Evolutionary conservation across 1,140 invertebrate species (phyloP).

Genomic region (Scaptomyza graminum): DNA sequence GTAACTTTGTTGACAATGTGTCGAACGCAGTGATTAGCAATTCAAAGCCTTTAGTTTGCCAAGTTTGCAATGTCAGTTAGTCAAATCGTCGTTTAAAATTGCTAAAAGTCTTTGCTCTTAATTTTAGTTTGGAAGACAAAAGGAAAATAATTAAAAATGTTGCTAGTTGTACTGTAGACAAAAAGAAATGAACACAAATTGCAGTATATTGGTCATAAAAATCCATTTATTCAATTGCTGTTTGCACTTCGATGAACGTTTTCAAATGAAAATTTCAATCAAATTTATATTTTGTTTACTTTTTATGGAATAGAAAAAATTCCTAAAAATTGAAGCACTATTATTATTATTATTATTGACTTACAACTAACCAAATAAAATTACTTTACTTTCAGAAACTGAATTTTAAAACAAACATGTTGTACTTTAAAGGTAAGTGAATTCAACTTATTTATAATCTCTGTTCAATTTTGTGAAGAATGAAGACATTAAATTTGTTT

Average conservation of each 20-base stretch:
- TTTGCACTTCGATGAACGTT: neutral
- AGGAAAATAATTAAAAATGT: neutral
- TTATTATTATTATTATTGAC: too few relatives aligned
- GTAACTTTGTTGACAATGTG: conserved; percentile 12
- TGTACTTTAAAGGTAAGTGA: conserved; percentile 19
- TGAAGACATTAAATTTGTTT: neutral
- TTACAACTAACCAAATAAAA: neutral
- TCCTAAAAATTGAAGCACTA: too few relatives aligned
- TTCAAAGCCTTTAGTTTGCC: conserved; percentile 20
- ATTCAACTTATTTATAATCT: too few relatives aligned
- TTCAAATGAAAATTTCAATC: neutral
- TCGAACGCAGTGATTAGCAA: conserved; percentile 33
- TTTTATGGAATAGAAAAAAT: neutral
- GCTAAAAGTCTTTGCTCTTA: neutral
- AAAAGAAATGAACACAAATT: neutral
- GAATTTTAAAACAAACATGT: conserved; percentile 1
- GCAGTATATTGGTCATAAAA: neutral
- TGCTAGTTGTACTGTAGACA: neutral
- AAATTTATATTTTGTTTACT: neutral
- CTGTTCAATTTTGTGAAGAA: neutral
- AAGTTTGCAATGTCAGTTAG: neutral
- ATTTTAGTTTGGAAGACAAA: neutral
- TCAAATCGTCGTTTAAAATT: neutral
- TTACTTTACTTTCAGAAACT: conserved; percentile 23
- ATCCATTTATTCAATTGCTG: neutral